Evolutionary conservation across 92 coral and sea anemone genomes (phyloP), one percentile per base, ranked within the genome.

Genomic region (Muricea muricata): DNA sequence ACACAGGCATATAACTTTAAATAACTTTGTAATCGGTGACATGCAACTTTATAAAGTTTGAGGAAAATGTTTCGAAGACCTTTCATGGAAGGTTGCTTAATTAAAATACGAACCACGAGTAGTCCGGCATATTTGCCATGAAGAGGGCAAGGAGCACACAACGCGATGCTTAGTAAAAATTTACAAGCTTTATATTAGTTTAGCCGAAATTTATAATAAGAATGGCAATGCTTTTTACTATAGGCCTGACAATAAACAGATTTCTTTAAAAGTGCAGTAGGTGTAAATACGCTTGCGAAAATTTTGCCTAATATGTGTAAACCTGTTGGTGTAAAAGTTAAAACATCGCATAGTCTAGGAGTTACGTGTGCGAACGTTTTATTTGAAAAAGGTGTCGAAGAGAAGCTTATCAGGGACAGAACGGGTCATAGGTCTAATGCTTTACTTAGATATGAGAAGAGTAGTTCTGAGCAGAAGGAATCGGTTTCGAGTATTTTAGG

Each of bases 281-380:
- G 65, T 18, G 65, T 55, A 24, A 55, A 55, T 55, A 55, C 65
- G 65, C 28, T 55, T 55, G 65, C 65, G 12, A 10, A 6, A 9
- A 23, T 25, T 57, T 28, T 78, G 58, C 37, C 83, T 65, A 78
- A 41, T 29, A 55, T 78, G 83, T n/a, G 31, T 66, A 11, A 66
- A 72, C n/a, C 28, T 78, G 57, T 34, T 78, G 83, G 71, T 65
- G 37, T 26, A 24, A 55, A 55, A 55, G 65, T 55, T 24, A 55
- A 55, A 55, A n/a, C n/a, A n/a, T n/a, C n/a, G n/a, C n/a, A n/a
- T n/a, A n/a, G n/a, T n/a, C n/a, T n/a, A n/a, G n/a, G n/a, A n/a
- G n/a, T n/a, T n/a, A n/a, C n/a, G n/a, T n/a, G n/a, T n/a, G n/a
- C n/a, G n/a, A n/a, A n/a, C n/a, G 65, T 20, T 55, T 55, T 55